A percentile compares a stretch with the other conserved stretches of the same genome.
Conservation (phyloP, 2,888 invertebrate species). For the Zaprionus lineosus region DNA sequence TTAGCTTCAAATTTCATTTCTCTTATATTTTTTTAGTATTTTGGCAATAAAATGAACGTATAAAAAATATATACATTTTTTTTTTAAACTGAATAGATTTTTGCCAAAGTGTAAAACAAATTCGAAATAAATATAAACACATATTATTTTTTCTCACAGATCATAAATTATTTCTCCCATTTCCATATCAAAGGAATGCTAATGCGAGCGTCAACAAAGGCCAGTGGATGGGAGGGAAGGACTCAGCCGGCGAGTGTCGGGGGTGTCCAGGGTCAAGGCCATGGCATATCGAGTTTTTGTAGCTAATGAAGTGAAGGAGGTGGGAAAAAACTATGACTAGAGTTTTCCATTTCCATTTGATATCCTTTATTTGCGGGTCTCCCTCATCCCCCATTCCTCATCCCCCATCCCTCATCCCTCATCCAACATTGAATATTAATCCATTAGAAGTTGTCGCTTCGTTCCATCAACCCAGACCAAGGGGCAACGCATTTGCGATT, state of each 20-base stretch:
- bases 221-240: background rate
- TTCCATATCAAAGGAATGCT: conserved; percentile 43
- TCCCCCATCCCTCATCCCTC: background rate
- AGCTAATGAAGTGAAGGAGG: conserved; percentile 7
- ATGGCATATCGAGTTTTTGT: conserved; percentile 12
- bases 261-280: conserved; percentile 33
- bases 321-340: background rate
- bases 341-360: conserved; percentile 21
- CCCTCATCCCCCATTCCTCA: too few species aligned
- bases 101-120: background rate
- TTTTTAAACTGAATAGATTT: too few species aligned
- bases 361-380: background rate
- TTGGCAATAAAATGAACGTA: too few species aligned
- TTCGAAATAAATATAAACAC: background rate
- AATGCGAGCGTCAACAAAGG: conserved; percentile 22
- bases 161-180: conserved; percentile 10
- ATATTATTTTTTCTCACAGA: background rate
- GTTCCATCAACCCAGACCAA: conserved; percentile 19
- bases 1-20: too few species aligned
- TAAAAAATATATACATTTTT: too few species aligned
- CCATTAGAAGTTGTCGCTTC: conserved; percentile 26
- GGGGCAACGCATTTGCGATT: conserved; percentile 22
- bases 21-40: too few species aligned
- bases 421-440: conserved; percentile 41
- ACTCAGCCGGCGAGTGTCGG: background rate